Base-by-base conservation (phyloP, 2,797 vertebrate genomes). In the Podarcis lilfordi region DNA sequence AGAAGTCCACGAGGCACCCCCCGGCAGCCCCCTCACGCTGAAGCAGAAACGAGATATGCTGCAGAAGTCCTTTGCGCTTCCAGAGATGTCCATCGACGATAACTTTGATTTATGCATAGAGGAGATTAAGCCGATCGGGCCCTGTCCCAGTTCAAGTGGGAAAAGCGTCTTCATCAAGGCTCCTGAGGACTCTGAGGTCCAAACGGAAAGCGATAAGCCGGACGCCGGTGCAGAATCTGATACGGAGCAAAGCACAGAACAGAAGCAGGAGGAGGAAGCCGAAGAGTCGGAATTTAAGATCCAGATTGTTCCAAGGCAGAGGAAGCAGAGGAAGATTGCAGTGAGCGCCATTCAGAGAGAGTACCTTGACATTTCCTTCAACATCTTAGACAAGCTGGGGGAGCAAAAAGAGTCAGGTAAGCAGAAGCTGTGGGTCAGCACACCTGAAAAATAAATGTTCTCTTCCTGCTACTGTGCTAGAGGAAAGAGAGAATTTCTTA, bases 301-400 rank as follows among this genome's bases (percentile, higher is more conserved):
- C 92, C 99, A 99, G 95, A 99, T 99, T 25, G 98, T 99, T 77
- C 99, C 99, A 74, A 97, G 99, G 32, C 99, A 99, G 90, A 98
- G 98, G 80, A 99, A 99, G 86, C 98, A 99, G 95, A 98, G 99
- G 89, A 99, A 99, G 97, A 99, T 99, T 19, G 99, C 99, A 0
- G 99, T 99, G 90, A 99, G 99, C 9, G 99, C 99, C 89, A 99
- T 99, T 94, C 99, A 99, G 96, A 99, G 99, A 89, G 99, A 99
- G 92, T 99, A 99, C 95, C 97, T 99, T 85, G 99, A 99, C 94
- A 99, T 99, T 95, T 98, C 99, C 3, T 99, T 99, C 95, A 99
- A 98, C 96, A 98, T 98, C 40, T 97, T 98, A 35, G 99, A 99
- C 96, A 99, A 98, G 92, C 92, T 98, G 94, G 97, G 97, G 59